Evolutionary conservation across 2,113 vertebrate species (phyloP).

Genomic region (Scophthalmus maximus): DNA sequence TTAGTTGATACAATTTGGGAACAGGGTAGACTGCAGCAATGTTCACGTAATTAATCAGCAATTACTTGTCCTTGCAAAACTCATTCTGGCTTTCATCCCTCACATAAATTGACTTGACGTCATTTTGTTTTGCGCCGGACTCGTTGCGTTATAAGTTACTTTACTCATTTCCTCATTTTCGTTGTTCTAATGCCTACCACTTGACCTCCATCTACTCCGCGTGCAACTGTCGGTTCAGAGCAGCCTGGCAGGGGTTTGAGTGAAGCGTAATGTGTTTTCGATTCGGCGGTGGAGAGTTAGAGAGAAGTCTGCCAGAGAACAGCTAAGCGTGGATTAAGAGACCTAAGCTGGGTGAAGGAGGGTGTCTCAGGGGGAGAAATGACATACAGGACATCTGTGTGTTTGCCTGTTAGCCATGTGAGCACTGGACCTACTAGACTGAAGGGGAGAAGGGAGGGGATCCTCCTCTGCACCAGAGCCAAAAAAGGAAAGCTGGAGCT

Average conservation of each 20-base stretch:
- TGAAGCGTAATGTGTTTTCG: constrained; percentile 42
- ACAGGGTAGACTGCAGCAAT: not conserved
- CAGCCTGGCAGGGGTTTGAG: constrained; percentile 20
- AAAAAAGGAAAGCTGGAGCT: constrained; percentile 65
- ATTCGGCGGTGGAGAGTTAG: constrained; percentile 38
- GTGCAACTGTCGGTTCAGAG: not conserved
- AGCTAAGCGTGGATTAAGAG: constrained; percentile 81
- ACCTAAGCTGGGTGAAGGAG: constrained; percentile 71
- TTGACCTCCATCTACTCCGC: constrained; percentile 26
- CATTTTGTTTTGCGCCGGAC: not conserved
- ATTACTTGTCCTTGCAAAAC: not conserved
- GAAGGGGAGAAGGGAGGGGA: constrained; percentile 3
- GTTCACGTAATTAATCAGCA: not conserved
- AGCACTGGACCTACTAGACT: constrained; percentile 38
- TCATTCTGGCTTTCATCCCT: no score
- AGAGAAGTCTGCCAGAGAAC: constrained; percentile 62
- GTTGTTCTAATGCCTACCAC: constrained; percentile 24
- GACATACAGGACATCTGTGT: constrained; percentile 65
- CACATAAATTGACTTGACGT: not conserved
- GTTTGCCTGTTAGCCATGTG: constrained; percentile 68
- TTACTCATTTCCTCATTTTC: constrained; percentile 28
- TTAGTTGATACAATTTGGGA: not conserved
- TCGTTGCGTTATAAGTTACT: constrained; percentile 12
- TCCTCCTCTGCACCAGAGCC: constrained; percentile 32
- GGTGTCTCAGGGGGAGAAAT: constrained; percentile 56